Evolutionary conservation across 2,797 vertebrate genomes (phyloP).

Genomic region (Neomorphus geoffroyi): DNA sequence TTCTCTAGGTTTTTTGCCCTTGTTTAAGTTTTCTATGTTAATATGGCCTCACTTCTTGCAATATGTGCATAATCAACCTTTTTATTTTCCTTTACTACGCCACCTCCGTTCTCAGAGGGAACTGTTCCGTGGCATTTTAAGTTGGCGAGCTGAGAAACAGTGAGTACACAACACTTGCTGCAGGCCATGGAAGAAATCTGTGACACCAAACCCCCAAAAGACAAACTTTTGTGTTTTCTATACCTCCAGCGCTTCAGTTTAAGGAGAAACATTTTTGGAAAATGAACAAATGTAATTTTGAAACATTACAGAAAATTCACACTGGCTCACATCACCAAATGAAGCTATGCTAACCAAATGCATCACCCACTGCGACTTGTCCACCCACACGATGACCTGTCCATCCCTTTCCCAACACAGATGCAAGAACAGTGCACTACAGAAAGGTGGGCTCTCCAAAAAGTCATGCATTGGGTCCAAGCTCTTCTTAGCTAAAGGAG

Average conservation of each 20-base stretch:
- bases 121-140: background rate
- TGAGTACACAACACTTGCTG: fast-evolving
- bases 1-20: background rate
- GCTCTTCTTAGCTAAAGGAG: background rate
- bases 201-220: background rate
- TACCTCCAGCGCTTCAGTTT: background rate
- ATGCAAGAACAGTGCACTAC: background rate
- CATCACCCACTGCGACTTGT: background rate
- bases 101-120: background rate
- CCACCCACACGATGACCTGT: background rate
- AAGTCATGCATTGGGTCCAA: fast-evolving
- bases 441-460: background rate
- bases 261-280: background rate
- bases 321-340: background rate
- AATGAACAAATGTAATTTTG: background rate
- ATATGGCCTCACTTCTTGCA: background rate
- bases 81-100: background rate
- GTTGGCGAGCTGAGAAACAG: background rate
- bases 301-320: background rate
- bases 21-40: background rate
- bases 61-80: background rate
- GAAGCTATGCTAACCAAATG: background rate
- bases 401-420: background rate
- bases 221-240: background rate
- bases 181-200: background rate